Evolutionary conservation across 1,140 invertebrate genomes (phyloP), one percentile per base, ranked within the genome.

Genomic region (Drosophila elegans): DNA sequence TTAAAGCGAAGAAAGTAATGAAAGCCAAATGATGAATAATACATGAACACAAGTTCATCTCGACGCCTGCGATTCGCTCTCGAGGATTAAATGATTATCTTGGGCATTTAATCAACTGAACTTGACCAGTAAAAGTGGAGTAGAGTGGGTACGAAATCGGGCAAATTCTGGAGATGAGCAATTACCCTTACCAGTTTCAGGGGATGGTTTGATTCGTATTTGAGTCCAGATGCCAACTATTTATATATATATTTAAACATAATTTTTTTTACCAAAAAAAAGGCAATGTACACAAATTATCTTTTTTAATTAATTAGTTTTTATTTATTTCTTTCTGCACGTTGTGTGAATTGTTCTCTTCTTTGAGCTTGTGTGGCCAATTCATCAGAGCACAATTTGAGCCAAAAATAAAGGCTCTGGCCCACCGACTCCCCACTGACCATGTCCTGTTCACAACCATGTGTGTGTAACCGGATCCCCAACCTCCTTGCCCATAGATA

Each of bases 71-170:
- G 64, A 38, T 38, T 42, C 44, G 51, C 66, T 57, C 51, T 61
- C 59, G 44, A 63, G 80, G 83, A 88, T 88, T 88, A 89, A 88
- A 89, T 89, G 83, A 89, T 88, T 89, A 88, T 89, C 80, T 48
- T 11, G 44, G 67, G 66, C 68, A 71, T 72, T 72, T 72, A 72
- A 72, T 72, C 68, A 72, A 71, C 64, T 7, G 36, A 55, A 71
- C 52, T 71, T 71, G 64, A 72, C 68, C 68, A 42, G 66, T 52
- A 3, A 11, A 41, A 12, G 7, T 16, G 48, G 16, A 45, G 7
- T 16, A 41, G 16, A 45, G 46, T 29, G 9, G 12, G 21, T 25
- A 11, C 13, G 12, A 27, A 29, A 7, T 9, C 27, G 46, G 29
- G 29, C 13, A 36, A 16, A 7, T 42, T 29, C 10, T 44, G 60